phyloP scores from a whole-genome alignment of 2,888 invertebrate species.

The Eupsilia transversa region DNA sequence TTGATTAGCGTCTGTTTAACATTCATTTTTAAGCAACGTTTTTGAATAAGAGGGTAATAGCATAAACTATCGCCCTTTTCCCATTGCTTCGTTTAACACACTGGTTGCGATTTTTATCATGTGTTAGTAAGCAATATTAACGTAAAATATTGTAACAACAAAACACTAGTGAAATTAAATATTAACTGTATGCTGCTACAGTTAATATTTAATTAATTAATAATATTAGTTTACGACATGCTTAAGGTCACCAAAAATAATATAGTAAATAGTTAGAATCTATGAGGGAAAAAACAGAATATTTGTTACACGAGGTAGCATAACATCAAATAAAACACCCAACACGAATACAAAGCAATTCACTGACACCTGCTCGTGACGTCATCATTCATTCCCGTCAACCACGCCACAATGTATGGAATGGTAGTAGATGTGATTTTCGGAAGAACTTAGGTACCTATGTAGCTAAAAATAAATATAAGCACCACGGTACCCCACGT shows the following conservation, averaged over 20 bases:
- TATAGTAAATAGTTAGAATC: neutral
- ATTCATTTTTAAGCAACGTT: no score
- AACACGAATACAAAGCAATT: conserved; percentile 49
- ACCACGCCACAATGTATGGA: neutral
- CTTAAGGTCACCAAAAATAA: neutral
- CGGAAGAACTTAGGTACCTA: neutral
- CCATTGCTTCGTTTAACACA: neutral
- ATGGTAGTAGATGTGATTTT: neutral
- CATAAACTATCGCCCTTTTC: no score
- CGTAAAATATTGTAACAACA: neutral
- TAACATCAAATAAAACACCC: conserved; percentile 51
- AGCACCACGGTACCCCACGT: neutral
- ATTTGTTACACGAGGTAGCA: conserved; percentile 18
- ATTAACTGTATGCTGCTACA: no score
- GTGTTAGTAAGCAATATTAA: neutral
- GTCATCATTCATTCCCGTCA: conserved; percentile 8
- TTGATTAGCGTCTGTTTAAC: no score
- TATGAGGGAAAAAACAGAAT: conserved; percentile 4
- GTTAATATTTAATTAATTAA: no score
- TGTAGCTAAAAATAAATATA: neutral
- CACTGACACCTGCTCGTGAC: conserved; percentile 17
- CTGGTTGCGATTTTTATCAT: neutral
- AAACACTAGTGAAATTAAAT: no score
- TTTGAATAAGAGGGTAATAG: no score
- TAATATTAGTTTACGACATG: neutral